Base-by-base conservation (phyloP, 2,888 invertebrate genomes). In the Tridacna crocea region DNA sequence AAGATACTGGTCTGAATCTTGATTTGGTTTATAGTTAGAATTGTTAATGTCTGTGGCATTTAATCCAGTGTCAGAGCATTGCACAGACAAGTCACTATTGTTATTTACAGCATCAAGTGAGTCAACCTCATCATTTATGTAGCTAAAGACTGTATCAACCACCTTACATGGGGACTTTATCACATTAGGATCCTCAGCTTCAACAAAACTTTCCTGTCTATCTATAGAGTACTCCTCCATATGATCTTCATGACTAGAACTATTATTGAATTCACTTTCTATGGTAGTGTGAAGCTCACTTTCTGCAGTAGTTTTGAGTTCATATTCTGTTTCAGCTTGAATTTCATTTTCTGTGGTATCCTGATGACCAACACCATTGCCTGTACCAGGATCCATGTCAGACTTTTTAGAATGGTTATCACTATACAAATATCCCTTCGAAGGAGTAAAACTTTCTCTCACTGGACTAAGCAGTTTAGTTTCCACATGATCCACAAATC, bases 41-140 rank as follows among this genome's bases (percentile, higher is more conserved):
- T 68, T 65, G 36, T 27, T 55, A 22, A n/a, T 46, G 61, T 60
- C 27, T 27, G 47, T 68, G 15, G 24, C 72, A 55, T 60, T 19
- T n/a, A 55, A 27, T 19, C 55, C 63, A 26, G 22, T 10, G 19
- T 78, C 47, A 24, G 48, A 24, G n/a, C 26, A 65, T 58, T 76
- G 46, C 8, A 66, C 47, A 19, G 66, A 19, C 15, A 72, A 60
- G 72, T 81, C 85, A 73, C 75, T 81, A 63, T 86, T 86, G 63
- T 86, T 86, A 51, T 86, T 86, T 11, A 83, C 72, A 68, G 83
- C 83, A 83, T 86, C 85, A 24, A 86, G 68, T 36, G 81, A 77
- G 47, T 81, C 79, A 12, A 75, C 68, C 26, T 77, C 79, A 55
- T 66, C 63, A 46, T 79, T 68, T 26, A 81, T 26, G 66, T 77